Evolutionary conservation across 2,113 vertebrate genomes (phyloP).

Genomic region (Pachycephala philippinensis): DNA sequence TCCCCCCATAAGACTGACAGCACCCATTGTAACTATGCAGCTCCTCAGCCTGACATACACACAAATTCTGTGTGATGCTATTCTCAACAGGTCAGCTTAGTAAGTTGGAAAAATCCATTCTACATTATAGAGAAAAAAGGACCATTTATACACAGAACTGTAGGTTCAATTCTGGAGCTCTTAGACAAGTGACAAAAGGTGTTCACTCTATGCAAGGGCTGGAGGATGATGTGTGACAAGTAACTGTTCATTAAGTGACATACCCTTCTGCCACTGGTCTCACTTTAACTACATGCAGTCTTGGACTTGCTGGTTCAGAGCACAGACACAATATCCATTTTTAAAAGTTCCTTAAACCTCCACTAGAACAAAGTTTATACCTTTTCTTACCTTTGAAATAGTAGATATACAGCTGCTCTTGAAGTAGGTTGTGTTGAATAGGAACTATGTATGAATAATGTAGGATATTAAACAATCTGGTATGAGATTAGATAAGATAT

Average conservation of each 20-base stretch:
- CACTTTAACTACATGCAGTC: neutral
- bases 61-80: neutral
- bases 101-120: neutral
- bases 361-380: neutral
- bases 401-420: neutral
- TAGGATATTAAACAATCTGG: neutral
- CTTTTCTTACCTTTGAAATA: neutral
- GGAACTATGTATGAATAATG: neutral
- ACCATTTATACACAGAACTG: neutral
- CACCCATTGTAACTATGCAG: neutral
- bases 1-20: neutral
- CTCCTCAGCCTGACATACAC: neutral
- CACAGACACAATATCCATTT: neutral
- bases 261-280: neutral
- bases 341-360: neutral
- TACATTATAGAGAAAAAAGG: neutral
- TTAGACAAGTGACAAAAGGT: neutral
- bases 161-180: neutral
- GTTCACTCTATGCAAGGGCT: neutral
- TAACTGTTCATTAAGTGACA: neutral
- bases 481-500: neutral
- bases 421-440: neutral
- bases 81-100: neutral
- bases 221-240: neutral
- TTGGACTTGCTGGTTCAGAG: neutral